Evolutionary conservation across 2,888 invertebrate species (phyloP).

Genomic region (Tupiocoris notatus): DNA sequence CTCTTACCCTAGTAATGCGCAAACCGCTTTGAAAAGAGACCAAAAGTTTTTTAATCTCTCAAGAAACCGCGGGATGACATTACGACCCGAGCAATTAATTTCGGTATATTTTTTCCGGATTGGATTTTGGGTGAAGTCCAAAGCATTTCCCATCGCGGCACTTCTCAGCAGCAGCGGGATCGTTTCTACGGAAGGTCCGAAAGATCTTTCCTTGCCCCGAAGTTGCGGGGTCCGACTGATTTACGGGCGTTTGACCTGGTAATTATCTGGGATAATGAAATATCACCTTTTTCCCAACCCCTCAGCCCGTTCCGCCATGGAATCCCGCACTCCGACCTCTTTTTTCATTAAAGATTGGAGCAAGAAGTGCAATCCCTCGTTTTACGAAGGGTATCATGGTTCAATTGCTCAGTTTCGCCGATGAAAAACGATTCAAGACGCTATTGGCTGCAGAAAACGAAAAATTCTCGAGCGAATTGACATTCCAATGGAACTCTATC

Average conservation of each 20-base stretch:
- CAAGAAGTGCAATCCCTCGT: neutral
- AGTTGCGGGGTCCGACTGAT: conserved; percentile 13
- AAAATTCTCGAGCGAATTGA: neutral
- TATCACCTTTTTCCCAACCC: conserved; percentile 19
- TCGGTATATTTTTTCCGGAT: conserved; percentile 38
- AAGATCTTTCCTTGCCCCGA: conserved; percentile 21
- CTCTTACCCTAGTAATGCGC: conserved; percentile 30
- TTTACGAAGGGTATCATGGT: neutral
- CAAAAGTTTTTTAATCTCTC: conserved; percentile 39
- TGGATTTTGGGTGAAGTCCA: conserved; percentile 37
- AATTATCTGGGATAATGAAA: conserved; percentile 40
- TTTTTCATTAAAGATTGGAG: neutral
- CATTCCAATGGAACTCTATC: too few species aligned
- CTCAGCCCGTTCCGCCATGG: neutral
- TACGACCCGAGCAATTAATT: conserved; percentile 33
- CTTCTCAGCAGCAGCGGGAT: conserved; percentile 9
- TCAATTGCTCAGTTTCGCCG: neutral
- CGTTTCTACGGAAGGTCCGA: conserved; percentile 5
- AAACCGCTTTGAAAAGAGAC: neutral
- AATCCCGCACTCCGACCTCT: neutral
- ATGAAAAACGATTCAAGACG: neutral
- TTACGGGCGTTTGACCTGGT: conserved; percentile 38
- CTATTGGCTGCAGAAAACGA: neutral
- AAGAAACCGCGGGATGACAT: conserved; percentile 27
- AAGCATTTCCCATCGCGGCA: conserved; percentile 17